phyloP scores from a whole-genome alignment of 2,113 vertebrate genomes.

The Emydocephalus ijimae region DNA sequence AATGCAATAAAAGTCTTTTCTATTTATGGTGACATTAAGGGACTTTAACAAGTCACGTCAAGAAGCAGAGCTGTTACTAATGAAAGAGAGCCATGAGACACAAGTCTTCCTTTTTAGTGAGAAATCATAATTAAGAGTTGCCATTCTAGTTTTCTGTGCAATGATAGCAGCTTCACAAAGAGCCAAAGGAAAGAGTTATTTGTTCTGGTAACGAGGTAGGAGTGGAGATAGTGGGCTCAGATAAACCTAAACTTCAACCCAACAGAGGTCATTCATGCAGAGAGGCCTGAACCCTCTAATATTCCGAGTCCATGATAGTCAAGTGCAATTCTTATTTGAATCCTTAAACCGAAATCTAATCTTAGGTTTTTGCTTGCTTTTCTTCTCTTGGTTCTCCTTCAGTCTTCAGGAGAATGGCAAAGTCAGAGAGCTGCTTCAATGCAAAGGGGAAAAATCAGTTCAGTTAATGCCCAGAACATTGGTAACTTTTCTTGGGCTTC shows the following conservation, averaged over 20 bases:
- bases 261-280: background rate
- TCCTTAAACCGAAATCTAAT: background rate
- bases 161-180: fast-evolving
- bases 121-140: background rate
- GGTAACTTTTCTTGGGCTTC: background rate
- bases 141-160: background rate
- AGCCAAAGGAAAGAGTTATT: background rate
- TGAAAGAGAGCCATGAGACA: background rate
- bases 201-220: background rate
- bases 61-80: background rate
- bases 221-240: too few species aligned
- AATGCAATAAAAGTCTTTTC: constrained; percentile 17
- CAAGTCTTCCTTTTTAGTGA: background rate
- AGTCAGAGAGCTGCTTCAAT: background rate
- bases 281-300: background rate
- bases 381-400: background rate
- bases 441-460: background rate
- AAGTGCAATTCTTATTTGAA: background rate
- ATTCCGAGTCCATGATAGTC: background rate
- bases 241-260: background rate
- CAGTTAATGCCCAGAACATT: background rate
- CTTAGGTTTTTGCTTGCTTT: background rate
- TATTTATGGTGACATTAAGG: background rate
- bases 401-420: background rate
- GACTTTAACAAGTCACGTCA: constrained; percentile 18